Evolutionary conservation across 2,888 invertebrate species (phyloP).

Genomic region (Melolontha melolontha): DNA sequence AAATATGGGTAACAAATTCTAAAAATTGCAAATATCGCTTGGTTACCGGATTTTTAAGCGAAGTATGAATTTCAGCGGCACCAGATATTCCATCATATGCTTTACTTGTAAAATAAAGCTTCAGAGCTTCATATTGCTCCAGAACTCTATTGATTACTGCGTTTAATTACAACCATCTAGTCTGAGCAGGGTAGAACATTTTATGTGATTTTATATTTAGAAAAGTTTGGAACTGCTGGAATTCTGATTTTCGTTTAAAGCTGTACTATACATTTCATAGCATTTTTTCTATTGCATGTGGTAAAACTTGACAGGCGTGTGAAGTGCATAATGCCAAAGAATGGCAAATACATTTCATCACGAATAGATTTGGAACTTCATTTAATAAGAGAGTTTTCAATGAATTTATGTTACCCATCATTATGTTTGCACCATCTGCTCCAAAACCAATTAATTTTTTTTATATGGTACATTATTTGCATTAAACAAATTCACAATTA

Average conservation of each 20-base stretch:
- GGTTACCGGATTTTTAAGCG: neutral
- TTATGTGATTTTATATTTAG: constrained; percentile 51
- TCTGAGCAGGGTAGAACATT: constrained; percentile 49
- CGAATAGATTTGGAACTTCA: constrained; percentile 54
- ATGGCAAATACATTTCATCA: constrained; percentile 58
- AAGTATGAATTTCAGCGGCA: neutral
- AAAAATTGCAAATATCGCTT: constrained; percentile 19
- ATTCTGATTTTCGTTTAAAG: constrained; percentile 52
- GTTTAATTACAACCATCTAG: constrained; percentile 49
- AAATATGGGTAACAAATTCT: constrained; percentile 26
- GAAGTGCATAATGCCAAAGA: constrained; percentile 53
- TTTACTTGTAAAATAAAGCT: constrained; percentile 6
- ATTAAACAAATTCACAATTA: too few relatives aligned
- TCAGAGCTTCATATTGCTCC: constrained; percentile 46
- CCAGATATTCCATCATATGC: neutral
- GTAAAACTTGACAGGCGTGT: constrained; percentile 54
- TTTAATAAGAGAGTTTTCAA: constrained; percentile 52
- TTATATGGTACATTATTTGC: too few relatives aligned
- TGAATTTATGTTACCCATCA: constrained; percentile 56
- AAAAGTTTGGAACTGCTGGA: constrained; percentile 52
- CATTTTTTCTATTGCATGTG: constrained; percentile 54
- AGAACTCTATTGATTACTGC: constrained; percentile 46
- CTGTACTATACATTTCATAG: constrained; percentile 54
- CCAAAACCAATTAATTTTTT: constrained; percentile 55
- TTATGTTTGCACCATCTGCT: too few relatives aligned